Conservation (phyloP, 2,797 vertebrate genomes). For the Micropoecilia bifurca region DNA sequence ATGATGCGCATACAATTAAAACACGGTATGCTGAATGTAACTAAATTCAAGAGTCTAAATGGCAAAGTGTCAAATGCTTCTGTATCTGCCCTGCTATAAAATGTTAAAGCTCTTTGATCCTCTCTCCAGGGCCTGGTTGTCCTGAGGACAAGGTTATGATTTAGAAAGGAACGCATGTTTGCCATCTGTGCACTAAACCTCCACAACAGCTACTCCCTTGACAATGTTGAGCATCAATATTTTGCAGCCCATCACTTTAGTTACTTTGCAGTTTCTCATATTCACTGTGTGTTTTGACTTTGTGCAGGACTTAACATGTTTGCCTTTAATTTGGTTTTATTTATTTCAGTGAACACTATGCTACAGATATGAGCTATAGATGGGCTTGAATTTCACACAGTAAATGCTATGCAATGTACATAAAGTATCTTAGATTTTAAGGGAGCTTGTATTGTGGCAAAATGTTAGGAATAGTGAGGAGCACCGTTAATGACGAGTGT, state of each 20-base stretch:
- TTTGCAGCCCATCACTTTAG: conserved; percentile 18
- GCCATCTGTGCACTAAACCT: conserved; percentile 51
- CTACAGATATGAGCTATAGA: background rate
- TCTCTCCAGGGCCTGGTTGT: conserved; percentile 38
- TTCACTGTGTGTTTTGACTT: background rate
- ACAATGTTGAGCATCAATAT: conserved; percentile 21
- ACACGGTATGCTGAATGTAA: conserved; percentile 7
- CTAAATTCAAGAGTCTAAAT: background rate
- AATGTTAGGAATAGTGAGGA: no score
- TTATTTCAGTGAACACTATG: background rate
- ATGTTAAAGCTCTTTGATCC: conserved; percentile 30
- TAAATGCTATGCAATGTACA: background rate
- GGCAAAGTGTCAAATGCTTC: background rate
- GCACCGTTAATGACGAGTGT: no score
- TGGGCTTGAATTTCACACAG: background rate
- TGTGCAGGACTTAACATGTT: background rate
- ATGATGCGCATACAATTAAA: background rate
- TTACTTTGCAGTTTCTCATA: conserved; percentile 2
- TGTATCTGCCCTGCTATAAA: conserved; percentile 26
- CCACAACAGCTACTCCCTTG: conserved; percentile 40
- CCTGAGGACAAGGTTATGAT: conserved; percentile 50
- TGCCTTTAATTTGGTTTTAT: conserved; percentile 4
- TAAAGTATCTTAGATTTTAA: no score
- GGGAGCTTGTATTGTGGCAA: no score
- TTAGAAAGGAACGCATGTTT: conserved; percentile 41